Percentiles rank a stretch among this genome's conserved stretches.
Conservation (phyloP, 2,797 vertebrate species). For the Knipowitschia caucasica region DNA sequence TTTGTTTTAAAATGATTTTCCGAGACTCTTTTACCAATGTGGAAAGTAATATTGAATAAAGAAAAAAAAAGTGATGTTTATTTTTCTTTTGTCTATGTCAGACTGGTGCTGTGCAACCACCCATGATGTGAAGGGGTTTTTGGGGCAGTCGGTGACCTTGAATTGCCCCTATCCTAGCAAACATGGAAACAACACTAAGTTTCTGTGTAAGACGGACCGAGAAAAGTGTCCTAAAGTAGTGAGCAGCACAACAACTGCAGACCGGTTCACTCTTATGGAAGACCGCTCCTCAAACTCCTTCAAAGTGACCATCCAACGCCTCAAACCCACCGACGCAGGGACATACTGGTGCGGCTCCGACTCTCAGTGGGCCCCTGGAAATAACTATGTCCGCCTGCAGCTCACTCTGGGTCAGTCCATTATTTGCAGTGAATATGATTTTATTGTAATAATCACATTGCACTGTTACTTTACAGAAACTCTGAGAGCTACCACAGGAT, state of each 20-base stretch:
- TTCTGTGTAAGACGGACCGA: constrained; percentile 42
- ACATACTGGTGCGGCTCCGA: constrained; percentile 51
- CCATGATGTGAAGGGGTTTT: background rate
- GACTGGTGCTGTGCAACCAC: constrained; percentile 28
- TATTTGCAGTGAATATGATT: background rate
- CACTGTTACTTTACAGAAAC: background rate
- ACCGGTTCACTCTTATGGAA: constrained; percentile 40
- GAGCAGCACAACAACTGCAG: background rate
- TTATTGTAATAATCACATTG: background rate
- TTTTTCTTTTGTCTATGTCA: constrained; percentile 4
- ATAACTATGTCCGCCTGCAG: constrained; percentile 32
- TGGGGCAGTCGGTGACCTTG: constrained; percentile 17
- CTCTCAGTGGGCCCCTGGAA: background rate
- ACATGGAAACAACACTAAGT: constrained; percentile 30
- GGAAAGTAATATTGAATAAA: too few species aligned
- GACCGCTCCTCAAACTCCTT: constrained; percentile 28
- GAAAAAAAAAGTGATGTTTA: too few species aligned
- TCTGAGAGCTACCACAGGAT: background rate
- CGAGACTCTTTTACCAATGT: too few species aligned
- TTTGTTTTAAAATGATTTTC: too few species aligned
- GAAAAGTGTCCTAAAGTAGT: constrained; percentile 16
- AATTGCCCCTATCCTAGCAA: constrained; percentile 33
- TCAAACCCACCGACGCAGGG: constrained; percentile 40
- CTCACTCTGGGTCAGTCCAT: constrained; percentile 34
- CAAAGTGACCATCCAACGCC: constrained; percentile 27